phyloP scores from a whole-genome alignment of 1,140 invertebrate species.

The Euura saliciscinereae region DNA sequence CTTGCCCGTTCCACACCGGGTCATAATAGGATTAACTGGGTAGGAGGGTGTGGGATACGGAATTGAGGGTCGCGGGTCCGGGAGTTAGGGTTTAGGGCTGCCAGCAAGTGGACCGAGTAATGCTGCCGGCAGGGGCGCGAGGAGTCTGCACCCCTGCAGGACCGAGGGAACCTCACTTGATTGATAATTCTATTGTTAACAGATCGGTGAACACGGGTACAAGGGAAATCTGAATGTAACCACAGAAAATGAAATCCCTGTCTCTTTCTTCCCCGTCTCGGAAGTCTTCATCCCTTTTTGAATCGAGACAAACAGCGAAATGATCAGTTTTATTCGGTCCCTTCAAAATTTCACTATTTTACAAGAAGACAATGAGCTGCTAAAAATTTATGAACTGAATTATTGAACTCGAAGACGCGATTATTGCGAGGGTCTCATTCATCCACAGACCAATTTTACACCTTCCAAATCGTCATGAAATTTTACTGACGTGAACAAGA shows the following conservation, averaged over 20 bases:
- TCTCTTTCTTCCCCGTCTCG: background rate
- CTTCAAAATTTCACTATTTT: too few species aligned
- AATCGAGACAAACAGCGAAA: too few species aligned
- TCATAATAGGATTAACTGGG: constrained; percentile 5
- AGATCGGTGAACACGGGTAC: background rate
- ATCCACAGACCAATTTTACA: too few species aligned
- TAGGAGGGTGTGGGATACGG: background rate
- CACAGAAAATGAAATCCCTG: background rate
- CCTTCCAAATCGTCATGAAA: too few species aligned
- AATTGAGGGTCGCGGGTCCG: background rate
- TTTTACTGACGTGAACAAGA: too few species aligned
- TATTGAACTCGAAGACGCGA: too few species aligned
- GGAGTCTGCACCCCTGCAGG: background rate
- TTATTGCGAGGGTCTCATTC: too few species aligned
- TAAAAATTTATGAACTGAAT: too few species aligned
- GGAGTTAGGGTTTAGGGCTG: background rate
- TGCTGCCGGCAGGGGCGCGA: constrained; percentile 2
- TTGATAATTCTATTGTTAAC: constrained; percentile 7
- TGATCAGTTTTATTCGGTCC: too few species aligned
- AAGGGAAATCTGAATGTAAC: constrained; percentile 6
- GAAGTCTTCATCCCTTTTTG: too few species aligned
- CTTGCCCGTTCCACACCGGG: background rate
- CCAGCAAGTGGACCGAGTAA: constrained; percentile 4
- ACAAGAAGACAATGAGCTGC: too few species aligned
- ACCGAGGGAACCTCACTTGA: constrained; percentile 4